Conservation (phyloP, 2,113 vertebrate species). For the Rhodinocichla rosea region DNA sequence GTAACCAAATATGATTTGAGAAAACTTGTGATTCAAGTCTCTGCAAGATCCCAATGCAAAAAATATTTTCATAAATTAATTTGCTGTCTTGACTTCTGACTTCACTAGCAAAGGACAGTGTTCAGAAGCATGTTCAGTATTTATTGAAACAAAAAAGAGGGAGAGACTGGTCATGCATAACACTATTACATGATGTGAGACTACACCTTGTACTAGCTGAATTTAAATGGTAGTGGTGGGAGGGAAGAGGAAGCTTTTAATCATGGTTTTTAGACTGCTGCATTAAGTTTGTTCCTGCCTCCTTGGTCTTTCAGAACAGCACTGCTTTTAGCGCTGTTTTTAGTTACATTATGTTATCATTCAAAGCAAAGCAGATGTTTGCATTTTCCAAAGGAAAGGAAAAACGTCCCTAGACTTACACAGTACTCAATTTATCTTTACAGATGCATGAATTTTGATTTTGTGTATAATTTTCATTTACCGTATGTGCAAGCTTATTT, state of each 20-base stretch:
- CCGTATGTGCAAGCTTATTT: not conserved
- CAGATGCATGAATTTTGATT: not conserved
- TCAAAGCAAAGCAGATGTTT: not conserved
- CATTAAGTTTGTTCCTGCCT: not conserved
- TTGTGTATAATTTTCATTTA: not conserved
- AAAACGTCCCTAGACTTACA: not conserved
- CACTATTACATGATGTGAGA: not conserved
- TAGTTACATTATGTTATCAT: not conserved
- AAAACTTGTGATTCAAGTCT: not conserved
- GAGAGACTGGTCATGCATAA: not conserved
- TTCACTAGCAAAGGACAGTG: not conserved
- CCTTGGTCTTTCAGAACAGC: not conserved
- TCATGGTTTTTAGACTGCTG: not conserved
- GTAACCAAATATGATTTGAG: not conserved
- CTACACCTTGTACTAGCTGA: not conserved
- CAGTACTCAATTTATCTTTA: not conserved
- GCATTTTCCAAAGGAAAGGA: not conserved
- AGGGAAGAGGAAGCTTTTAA: not conserved
- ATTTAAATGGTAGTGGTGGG: not conserved
- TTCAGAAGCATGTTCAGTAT: not conserved
- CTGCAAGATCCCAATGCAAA: not conserved
- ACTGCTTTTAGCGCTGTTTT: not conserved
- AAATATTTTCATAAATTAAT: not conserved
- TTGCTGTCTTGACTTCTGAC: not conserved
- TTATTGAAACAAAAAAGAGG: not conserved